These are phyloP conservation scores for Cryptops parisi DNA, from an alignment of 2,888 invertebrate species.

Conservation along the genomic window DNA sequence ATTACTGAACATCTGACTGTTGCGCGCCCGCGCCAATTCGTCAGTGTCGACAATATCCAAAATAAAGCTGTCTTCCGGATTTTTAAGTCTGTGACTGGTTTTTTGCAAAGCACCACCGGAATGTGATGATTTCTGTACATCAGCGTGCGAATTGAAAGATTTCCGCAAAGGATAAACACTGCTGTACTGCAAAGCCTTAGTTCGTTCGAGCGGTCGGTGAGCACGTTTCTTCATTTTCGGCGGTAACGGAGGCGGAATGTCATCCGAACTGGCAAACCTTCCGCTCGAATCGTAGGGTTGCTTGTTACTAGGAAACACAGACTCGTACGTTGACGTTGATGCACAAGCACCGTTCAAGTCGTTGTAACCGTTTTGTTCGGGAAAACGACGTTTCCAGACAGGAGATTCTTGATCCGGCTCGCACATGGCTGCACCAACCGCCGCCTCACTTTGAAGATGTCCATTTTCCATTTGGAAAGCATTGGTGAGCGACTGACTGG, in stretches of 20 bases:
- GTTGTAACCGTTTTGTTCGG: neutral
- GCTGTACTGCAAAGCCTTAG: slow-evolving; percentile 36
- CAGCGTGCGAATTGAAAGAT: slow-evolving; percentile 11
- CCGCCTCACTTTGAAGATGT: neutral
- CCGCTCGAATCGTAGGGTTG: neutral
- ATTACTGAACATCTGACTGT: neutral
- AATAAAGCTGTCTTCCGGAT: slow-evolving; percentile 22
- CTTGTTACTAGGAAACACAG: neutral
- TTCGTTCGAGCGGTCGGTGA: slow-evolving; percentile 63
- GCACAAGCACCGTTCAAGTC: neutral
- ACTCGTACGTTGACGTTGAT: neutral
- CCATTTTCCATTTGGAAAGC: slow-evolving; percentile 5
- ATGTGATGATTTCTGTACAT: neutral
- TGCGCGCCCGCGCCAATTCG: slow-evolving; percentile 16
- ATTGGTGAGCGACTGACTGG: neutral
- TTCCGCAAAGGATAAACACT: slow-evolving; percentile 16
- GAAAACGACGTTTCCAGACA: slow-evolving; percentile 16
- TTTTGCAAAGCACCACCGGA: neutral
- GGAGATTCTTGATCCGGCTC: slow-evolving; percentile 10
- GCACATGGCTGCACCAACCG: neutral
- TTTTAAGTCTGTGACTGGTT: neutral
- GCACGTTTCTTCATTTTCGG: slow-evolving; percentile 39
- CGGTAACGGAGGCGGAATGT: slow-evolving; percentile 46
- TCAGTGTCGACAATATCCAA: slow-evolving; percentile 23
- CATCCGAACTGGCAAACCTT: slow-evolving; percentile 6